These are phyloP conservation scores for Melanophora roralis DNA, from an alignment of 2,888 invertebrate species.

Conservation along the genomic window DNA sequence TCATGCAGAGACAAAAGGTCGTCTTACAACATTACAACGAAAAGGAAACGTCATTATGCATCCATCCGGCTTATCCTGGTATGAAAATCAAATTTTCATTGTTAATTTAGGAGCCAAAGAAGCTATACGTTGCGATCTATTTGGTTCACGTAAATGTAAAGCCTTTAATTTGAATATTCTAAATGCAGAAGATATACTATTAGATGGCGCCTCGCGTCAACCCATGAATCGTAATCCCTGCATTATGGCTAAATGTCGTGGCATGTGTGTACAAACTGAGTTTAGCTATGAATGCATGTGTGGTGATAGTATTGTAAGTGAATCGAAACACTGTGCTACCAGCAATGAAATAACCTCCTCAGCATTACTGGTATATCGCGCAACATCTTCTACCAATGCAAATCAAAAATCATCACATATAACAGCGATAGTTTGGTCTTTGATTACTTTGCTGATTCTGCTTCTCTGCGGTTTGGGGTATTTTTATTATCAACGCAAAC, in stretches of 20 bases:
- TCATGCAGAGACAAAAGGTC: conserved; percentile 73
- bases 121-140: conserved; percentile 81
- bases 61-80: conserved; percentile 83
- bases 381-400: neutral
- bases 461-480: conserved; percentile 67
- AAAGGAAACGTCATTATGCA: conserved; percentile 78
- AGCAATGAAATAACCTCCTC: conserved; percentile 65
- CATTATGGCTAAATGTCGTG: conserved; percentile 78
- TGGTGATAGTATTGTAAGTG: conserved; percentile 75
- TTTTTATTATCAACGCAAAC: conserved; percentile 70
- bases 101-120: conserved; percentile 79
- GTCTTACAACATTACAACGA: conserved; percentile 77
- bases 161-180: conserved; percentile 77
- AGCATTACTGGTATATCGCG: conserved; percentile 38
- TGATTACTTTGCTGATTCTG: conserved; percentile 61
- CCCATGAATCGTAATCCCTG: conserved; percentile 79
- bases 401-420: conserved; percentile 41
- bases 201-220: conserved; percentile 80
- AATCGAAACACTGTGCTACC: conserved; percentile 72
- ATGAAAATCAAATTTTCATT: conserved; percentile 88
- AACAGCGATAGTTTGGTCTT: conserved; percentile 49
- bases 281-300: conserved; percentile 80
- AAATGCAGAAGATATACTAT: conserved; percentile 78
- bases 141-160: conserved; percentile 78
- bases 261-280: conserved; percentile 81